Percentiles rank a stretch among this genome's conserved stretches.
Evolutionary conservation across 92 coral and sea anemone species (phyloP).

Genomic region (Anthopleura xanthogrammica): DNA sequence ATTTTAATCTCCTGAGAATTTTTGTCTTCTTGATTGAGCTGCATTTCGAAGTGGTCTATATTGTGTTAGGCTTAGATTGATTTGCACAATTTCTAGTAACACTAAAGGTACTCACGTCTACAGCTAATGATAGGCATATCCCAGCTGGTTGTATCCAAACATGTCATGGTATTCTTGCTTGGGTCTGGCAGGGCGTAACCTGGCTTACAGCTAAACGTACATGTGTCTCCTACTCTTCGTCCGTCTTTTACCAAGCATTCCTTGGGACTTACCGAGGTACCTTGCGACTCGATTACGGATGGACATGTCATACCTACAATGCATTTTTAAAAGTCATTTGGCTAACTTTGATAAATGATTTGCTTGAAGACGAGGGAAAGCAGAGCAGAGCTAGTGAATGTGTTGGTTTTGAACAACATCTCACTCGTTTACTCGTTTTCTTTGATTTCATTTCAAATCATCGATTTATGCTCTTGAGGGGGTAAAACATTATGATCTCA

Average conservation of each 20-base stretch:
- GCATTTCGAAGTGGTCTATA: too few relatives aligned
- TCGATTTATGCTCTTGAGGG: too few relatives aligned
- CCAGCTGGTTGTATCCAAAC: slow-evolving; percentile 76
- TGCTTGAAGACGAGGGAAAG: background rate
- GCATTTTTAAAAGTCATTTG: background rate
- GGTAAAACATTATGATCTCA: too few relatives aligned
- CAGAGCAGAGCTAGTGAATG: too few relatives aligned
- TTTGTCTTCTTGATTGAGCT: too few relatives aligned
- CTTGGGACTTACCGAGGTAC: slow-evolving; percentile 56
- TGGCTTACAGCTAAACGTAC: slow-evolving; percentile 60
- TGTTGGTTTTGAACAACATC: too few relatives aligned
- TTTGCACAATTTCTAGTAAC: too few relatives aligned
- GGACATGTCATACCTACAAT: slow-evolving; percentile 65
- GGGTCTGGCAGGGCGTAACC: slow-evolving; percentile 67
- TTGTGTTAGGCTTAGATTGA: too few relatives aligned
- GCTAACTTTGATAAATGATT: too few relatives aligned
- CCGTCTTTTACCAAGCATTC: slow-evolving; percentile 57
- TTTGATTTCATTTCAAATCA: too few relatives aligned
- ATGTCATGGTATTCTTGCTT: slow-evolving; percentile 46
- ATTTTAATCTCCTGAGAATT: too few relatives aligned
- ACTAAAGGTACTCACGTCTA: slow-evolving; percentile 49
- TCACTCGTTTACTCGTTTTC: too few relatives aligned
- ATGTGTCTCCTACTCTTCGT: slow-evolving; percentile 65
- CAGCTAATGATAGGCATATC: slow-evolving; percentile 50
- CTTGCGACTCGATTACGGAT: slow-evolving; percentile 56